Evolutionary conservation across 2,888 invertebrate genomes (phyloP), one percentile per base, ranked within the genome.

Genomic region (Tolmerus cingulatus): DNA sequence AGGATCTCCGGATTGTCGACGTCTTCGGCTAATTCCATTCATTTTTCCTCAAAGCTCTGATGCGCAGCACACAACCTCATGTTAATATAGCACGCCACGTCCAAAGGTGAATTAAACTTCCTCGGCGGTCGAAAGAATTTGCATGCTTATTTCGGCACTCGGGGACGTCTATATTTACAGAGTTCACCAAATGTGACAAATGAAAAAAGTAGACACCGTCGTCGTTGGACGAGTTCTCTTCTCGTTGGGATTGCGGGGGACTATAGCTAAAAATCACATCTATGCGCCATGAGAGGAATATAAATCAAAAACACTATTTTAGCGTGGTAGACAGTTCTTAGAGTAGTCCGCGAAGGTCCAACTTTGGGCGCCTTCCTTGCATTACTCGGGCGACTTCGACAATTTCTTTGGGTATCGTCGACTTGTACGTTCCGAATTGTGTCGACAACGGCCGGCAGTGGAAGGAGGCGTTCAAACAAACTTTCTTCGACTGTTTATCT

Each of bases 1-100:
- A 66, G 91, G 90, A 90, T 91, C 92, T 89, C 90, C 91, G 89
- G 91, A 89, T 89, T 92, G 92, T 89, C 91, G 91, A 87, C 91
- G 91, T 89, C 91, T 90, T 88, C 91, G 90, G 89, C 90, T 91
- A 88, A 90, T 89, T 89, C 90, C 90, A 88, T 90, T 90, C 91
- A 91, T 91, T 87, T 76, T 87, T 34, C 76, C n/a, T 46, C 12
- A 76, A 23, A 23, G 30, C 43, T 66, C 79, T 46, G 43, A 37
- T 66, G 19, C 74, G n/a, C 19, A 66, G 74, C 66, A 66, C 40
- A 66, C 34, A 84, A 74, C 57, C 66, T 9, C 84, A 84, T 66
- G 66, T 37, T 84, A 74, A 84, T 19, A 23, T 40, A 66, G 40
- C 51, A 34, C n/a, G 37, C 66, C 51, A 84, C 12, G 84, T 37